Evolutionary conservation across 2,888 invertebrate genomes (phyloP).

Genomic region (Athalia rosae): DNA sequence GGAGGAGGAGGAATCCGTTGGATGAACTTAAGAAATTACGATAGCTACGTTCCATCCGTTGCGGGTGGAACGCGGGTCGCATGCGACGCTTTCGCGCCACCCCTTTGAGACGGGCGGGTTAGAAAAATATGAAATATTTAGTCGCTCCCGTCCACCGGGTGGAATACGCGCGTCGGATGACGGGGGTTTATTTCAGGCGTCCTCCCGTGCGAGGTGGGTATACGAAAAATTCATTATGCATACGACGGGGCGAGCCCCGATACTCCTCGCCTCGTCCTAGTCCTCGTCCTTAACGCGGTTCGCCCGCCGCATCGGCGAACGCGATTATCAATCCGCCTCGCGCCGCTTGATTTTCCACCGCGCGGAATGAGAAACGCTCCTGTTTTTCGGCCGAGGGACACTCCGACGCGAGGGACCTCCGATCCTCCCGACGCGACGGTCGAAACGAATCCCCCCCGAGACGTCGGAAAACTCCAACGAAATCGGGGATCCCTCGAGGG

Average conservation of each 20-base stretch:
- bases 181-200: slow-evolving; percentile 33
- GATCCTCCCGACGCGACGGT: too few species aligned
- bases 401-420: too few species aligned
- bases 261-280: slow-evolving; percentile 19
- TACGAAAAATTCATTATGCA: slow-evolving; percentile 38
- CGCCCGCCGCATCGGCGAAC: neutral
- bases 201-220: slow-evolving; percentile 3
- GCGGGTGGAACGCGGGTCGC: slow-evolving; percentile 16
- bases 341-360: neutral
- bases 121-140: slow-evolving; percentile 39
- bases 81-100: slow-evolving; percentile 33
- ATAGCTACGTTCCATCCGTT: neutral
- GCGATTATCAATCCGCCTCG: too few species aligned
- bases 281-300: neutral
- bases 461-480: slow-evolving; percentile 27
- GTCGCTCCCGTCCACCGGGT: neutral
- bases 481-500: neutral
- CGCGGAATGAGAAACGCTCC: too few species aligned
- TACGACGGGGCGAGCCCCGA: slow-evolving; percentile 22
- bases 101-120: neutral
- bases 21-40: too few species aligned
- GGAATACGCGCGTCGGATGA: neutral
- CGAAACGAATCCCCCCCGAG: neutral
- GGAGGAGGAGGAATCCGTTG: too few species aligned
- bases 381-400: too few species aligned